Conservation (phyloP, 2,113 vertebrate genomes). For the Saguinus midas region DNA sequence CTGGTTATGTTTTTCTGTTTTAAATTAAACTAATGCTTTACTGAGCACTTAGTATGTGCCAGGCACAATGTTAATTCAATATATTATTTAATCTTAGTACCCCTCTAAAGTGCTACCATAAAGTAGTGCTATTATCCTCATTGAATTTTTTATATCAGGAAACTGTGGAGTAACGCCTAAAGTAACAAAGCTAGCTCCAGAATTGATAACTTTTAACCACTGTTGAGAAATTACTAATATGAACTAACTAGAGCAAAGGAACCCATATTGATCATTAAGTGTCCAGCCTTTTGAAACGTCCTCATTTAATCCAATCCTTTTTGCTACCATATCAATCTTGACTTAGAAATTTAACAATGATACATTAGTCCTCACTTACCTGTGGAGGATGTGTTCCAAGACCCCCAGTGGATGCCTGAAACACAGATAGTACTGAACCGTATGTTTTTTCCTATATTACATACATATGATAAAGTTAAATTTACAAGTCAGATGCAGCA, state of each 20-base stretch:
- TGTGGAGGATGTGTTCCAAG: not conserved
- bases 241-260: not conserved
- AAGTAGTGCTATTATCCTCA: not conserved
- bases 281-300: not conserved
- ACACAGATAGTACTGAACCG: not conserved
- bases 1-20: not conserved
- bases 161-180: not conserved
- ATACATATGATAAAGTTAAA: not conserved
- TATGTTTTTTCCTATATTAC: not conserved
- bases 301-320: constrained; percentile 11
- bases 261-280: not conserved
- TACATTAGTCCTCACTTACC: not conserved
- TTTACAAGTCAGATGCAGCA: not conserved
- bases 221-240: not conserved
- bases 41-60: not conserved
- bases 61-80: not conserved
- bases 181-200: not conserved
- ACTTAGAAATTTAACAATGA: not conserved
- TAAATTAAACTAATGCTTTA: not conserved
- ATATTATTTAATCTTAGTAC: not conserved
- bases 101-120: not conserved
- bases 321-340: not conserved
- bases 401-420: not conserved
- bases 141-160: not conserved
- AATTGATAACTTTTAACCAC: not conserved